Evolutionary conservation across 2,113 vertebrate species (phyloP).

Genomic region (Protobothrops flavoviridis): DNA sequence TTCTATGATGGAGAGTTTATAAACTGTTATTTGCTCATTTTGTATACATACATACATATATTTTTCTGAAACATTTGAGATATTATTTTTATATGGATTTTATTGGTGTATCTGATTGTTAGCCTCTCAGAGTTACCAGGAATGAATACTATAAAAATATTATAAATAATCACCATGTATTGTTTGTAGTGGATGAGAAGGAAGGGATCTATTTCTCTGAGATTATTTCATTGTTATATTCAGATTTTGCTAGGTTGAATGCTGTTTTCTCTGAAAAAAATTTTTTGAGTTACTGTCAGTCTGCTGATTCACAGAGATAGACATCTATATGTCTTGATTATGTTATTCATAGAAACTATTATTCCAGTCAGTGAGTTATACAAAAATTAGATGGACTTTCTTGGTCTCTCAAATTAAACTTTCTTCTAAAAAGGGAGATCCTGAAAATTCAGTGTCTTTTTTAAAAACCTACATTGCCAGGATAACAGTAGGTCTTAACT

Average conservation of each 20-base stretch:
- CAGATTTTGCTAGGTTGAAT: neutral
- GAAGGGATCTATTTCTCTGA: neutral
- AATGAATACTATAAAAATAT: neutral
- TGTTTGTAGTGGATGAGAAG: neutral
- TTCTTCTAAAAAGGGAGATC: neutral
- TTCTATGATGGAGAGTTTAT: neutral
- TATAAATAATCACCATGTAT: neutral
- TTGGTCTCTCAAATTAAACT: neutral
- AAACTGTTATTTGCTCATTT: neutral
- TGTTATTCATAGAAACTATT: neutral
- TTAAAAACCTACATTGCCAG: neutral
- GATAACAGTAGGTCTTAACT: neutral
- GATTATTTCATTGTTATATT: neutral
- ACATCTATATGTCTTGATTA: neutral
- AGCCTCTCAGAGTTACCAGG: neutral
- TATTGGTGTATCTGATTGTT: neutral
- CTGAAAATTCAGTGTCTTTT: neutral
- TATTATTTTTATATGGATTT: neutral
- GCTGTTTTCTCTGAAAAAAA: neutral
- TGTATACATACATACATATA: neutral
- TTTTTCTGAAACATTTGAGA: neutral
- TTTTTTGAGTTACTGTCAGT: neutral
- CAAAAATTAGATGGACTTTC: neutral
- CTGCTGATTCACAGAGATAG: neutral
- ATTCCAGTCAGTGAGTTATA: neutral